A percentile compares a stretch with the other conserved stretches of the same genome.
Conservation (phyloP, 2,888 invertebrate species). For the Drosophila mettleri region DNA sequence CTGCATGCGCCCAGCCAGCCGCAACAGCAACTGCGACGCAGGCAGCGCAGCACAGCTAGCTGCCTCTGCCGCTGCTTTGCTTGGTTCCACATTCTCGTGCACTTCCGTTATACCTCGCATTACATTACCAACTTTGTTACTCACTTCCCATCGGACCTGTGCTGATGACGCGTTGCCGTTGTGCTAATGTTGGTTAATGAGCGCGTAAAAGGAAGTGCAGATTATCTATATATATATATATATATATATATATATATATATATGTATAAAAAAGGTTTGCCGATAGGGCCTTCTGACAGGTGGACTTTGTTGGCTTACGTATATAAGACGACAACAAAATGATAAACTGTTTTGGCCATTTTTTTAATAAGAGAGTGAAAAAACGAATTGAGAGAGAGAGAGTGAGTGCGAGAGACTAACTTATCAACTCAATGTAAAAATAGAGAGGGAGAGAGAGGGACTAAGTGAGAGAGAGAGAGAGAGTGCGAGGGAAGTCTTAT, state of each 20-base stretch:
- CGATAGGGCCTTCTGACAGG: slow-evolving; percentile 32
- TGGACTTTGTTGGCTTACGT: slow-evolving; percentile 27
- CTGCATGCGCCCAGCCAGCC: slow-evolving; percentile 72
- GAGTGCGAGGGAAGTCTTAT: slow-evolving; percentile 4
- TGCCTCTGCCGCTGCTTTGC: slow-evolving; percentile 12
- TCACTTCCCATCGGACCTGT: slow-evolving; percentile 46
- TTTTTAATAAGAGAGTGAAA: not conserved
- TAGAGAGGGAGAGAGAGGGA: slow-evolving; percentile 5
- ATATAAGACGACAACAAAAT: slow-evolving; percentile 34
- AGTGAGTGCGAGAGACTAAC: not conserved
- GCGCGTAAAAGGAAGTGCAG: slow-evolving; percentile 62
- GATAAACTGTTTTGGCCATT: slow-evolving; percentile 30
- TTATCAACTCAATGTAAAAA: not conserved
- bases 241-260: slow-evolving; percentile 39
- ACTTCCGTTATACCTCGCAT: slow-evolving; percentile 61
- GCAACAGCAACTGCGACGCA: slow-evolving; percentile 53
- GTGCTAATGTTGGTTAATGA: slow-evolving; percentile 21
- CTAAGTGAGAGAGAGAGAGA: slow-evolving; percentile 1
- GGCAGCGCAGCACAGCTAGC: slow-evolving; percentile 30
- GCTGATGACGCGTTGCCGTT: slow-evolving; percentile 67
- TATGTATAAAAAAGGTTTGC: no score
- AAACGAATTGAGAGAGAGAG: not conserved
- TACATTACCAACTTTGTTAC: slow-evolving; percentile 55
- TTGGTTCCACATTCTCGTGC: slow-evolving; percentile 26
- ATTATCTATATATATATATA: slow-evolving; percentile 47